Base-by-base conservation (phyloP, 2,113 vertebrate genomes). In the Prunella himalayana region DNA sequence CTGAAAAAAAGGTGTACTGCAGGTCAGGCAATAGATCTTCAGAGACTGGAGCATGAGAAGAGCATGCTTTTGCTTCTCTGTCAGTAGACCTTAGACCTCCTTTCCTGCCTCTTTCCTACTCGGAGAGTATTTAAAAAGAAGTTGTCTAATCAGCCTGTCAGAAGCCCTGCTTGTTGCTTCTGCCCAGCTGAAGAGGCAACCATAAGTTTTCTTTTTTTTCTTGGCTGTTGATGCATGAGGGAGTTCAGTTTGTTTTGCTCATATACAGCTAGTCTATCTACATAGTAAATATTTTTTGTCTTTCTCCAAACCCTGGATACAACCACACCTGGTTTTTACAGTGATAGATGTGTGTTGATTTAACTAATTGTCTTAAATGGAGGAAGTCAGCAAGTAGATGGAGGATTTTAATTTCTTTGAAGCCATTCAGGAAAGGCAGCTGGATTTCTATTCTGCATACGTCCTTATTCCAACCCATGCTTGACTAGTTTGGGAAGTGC, bases 341-440 rank as follows among this genome's bases (percentile, higher is more conserved):
- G 47, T 30, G 41, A 27, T 63, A 69, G 31, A 37, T 85, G 33
- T 11, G 2, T 85, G 47, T 42, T 64, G 12, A 68, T 93, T 81
- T 90, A 86, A 88, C 68, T 92, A 81, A 49, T 94, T 76, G 37
- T 82, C 54, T 77, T 85, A 53, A 92, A 50, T 85, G 33, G 25
- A 86, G 83, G 77, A 93, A 94, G 77, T 91, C 47, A 84, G 30
- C 1, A 10, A 68, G 56, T 92, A 80, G 82, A 80, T 70, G 37
- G 35, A 88, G 60, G 23, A 60, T 19, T 96, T 93, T 93, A 71
- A 88, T 93, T 93, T 83, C 27, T n/a, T 68, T 63, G 71, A 83
- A 93, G 56, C 51, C 47, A 16, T 66, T 90, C 71, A 93, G 88
- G 82, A 86, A 90, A 70, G 80, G 51, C 71, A 94, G 47, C 17